Conservation (phyloP, 35 echinoderm and acorn worm genomes). For the Strongylocentrotus purpuratus region DNA sequence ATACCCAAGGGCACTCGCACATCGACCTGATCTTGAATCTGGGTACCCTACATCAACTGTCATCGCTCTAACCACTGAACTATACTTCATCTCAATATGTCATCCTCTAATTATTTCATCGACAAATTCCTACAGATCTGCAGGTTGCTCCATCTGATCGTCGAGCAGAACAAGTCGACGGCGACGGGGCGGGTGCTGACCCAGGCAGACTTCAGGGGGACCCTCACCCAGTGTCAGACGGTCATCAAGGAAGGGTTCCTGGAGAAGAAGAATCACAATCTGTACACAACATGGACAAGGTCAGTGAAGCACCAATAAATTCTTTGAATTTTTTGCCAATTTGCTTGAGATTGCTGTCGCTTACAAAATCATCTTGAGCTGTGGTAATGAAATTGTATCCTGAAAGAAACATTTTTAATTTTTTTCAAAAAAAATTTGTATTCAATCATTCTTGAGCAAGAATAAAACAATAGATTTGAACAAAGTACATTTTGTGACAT, state of each 20-base stretch:
- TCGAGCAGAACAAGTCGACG: slow-evolving; percentile 91
- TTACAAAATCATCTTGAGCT: neutral
- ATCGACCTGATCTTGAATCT: neutral
- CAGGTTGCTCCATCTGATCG: slow-evolving; percentile 87
- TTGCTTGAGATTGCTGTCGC: neutral
- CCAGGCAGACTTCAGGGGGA: slow-evolving; percentile 66
- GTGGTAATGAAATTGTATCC: too few relatives aligned
- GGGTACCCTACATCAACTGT: neutral
- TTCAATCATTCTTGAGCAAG: too few relatives aligned
- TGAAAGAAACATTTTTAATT: too few relatives aligned
- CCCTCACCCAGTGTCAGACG: slow-evolving; percentile 75
- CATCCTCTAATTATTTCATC: slow-evolving; percentile 32
- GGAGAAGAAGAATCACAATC: slow-evolving; percentile 98
- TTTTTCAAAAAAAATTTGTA: too few relatives aligned
- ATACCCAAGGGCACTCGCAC: neutral
- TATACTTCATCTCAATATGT: neutral
- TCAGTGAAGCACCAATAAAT: slow-evolving; percentile 22
- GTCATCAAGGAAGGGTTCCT: slow-evolving; percentile 96
- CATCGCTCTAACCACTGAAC: neutral
- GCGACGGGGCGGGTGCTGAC: slow-evolving; percentile 68
- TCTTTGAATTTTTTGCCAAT: neutral
- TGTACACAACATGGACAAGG: slow-evolving; percentile 97
- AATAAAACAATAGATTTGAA: too few relatives aligned
- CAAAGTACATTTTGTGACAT: too few relatives aligned
- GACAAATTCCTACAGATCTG: slow-evolving; percentile 77